Base-by-base conservation (phyloP, 1,140 invertebrate species). In the Melitaea cinxia region DNA sequence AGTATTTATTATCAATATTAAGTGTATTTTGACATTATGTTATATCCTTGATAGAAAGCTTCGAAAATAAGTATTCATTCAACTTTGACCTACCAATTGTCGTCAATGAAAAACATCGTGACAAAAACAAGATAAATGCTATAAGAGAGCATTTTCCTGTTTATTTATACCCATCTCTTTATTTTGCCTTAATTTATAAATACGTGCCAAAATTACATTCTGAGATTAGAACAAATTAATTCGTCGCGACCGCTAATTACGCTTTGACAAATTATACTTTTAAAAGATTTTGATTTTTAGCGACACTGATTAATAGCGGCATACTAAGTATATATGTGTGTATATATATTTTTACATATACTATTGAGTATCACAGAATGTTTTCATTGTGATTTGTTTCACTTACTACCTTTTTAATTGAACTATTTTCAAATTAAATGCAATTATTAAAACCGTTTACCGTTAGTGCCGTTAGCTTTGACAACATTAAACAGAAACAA, bases 71-170 rank as follows among this genome's bases (percentile, higher is more conserved):
- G 35, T 42, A 24, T 28, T n/a, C 37, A n/a, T 14, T 10, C 49
- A 63, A 37, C 59, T 57, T 47, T 58, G 66, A 15, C 66, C 54
- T 68, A 62, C 52, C 19, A 61, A 14, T 39, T 62, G 12, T 15
- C 26, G 12, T 30, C 50, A 45, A 54, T 53, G 54, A 33, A 26
- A 62, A 61, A 61, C 50, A 53, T 26, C 28, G 10, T 28, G 23
- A 53, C 33, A 42, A 28, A 61, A 61, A 7, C 14, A 14, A 24
- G n/a, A 39, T 39, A 39, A 53, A 28, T 56, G 14, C 14, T 14
- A 37, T 37, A 12, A 37, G 12, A 56, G n/a, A 24, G 23, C 21
- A 14, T 39, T 42, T 42, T 21, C 54, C 15, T 21, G 7, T 37
- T 42, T 24, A 17, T 58, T 47, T 47, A 58, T 58, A 58, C 24